A percentile compares a stretch with the other conserved stretches of the same genome.
Conservation (phyloP, 1,140 invertebrate genomes). For the Bombyx mori region DNA sequence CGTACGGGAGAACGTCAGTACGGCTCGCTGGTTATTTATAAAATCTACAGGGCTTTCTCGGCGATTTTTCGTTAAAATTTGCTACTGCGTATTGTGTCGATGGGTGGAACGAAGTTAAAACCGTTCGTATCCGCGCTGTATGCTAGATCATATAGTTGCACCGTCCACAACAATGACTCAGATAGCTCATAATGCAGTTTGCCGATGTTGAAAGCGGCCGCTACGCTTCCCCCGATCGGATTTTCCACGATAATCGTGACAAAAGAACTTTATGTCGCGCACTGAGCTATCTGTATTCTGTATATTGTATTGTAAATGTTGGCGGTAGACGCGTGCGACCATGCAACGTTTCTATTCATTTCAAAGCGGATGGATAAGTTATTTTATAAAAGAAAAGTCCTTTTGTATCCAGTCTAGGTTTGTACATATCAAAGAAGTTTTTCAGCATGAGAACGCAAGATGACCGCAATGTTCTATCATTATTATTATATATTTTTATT, state of each 20-base stretch:
- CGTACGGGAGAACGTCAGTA: no score
- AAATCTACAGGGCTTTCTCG: no score
- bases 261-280: slow-evolving; percentile 59
- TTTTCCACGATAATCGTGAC: slow-evolving; percentile 65
- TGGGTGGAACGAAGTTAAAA: slow-evolving; percentile 18
- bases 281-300: slow-evolving; percentile 21
- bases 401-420: no score
- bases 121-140: slow-evolving; percentile 24
- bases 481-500: no score
- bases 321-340: slow-evolving; percentile 32
- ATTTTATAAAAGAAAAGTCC: slow-evolving; percentile 12
- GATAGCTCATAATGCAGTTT: slow-evolving; percentile 65
- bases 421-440: no score
- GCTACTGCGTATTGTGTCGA: background rate
- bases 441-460: no score
- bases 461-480: no score
- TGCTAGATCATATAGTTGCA: slow-evolving; percentile 41
- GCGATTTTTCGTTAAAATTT: no score
- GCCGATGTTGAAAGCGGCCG: slow-evolving; percentile 52
- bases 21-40: no score
- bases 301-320: slow-evolving; percentile 45
- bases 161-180: slow-evolving; percentile 34
- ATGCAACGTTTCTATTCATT: slow-evolving; percentile 41
- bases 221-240: slow-evolving; percentile 64
- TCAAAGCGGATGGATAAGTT: slow-evolving; percentile 39